phyloP scores from a whole-genome alignment of 1,140 invertebrate species.

The Dendrolimus kikuchii region DNA sequence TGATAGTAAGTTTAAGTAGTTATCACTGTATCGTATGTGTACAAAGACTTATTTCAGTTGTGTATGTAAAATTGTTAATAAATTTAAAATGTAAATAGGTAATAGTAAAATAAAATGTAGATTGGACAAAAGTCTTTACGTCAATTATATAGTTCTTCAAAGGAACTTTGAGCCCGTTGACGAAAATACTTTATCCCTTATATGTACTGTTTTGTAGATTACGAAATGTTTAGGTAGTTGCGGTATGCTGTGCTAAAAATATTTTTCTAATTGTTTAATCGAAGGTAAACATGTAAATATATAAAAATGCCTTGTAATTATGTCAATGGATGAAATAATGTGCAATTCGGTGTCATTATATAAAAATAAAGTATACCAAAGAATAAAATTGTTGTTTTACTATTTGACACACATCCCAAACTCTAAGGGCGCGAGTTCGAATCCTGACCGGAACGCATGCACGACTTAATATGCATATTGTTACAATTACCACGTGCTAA shows the following conservation, averaged over 20 bases:
- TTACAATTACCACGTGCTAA: too few relatives aligned
- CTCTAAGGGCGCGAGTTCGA: too few relatives aligned
- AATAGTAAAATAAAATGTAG: not conserved
- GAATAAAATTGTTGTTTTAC: conserved; percentile 7
- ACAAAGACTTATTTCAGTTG: too few relatives aligned
- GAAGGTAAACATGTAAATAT: conserved; percentile 8
- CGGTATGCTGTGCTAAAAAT: conserved; percentile 11
- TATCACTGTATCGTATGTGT: too few relatives aligned
- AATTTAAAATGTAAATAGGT: not conserved
- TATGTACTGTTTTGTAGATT: conserved; percentile 16
- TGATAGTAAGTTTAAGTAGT: too few relatives aligned
- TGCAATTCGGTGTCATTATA: conserved; percentile 41
- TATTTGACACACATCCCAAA: not conserved
- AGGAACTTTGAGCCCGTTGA: conserved; percentile 56
- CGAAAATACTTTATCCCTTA: conserved; percentile 41
- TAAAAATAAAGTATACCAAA: conserved; percentile 45
- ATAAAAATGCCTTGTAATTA: conserved; percentile 24
- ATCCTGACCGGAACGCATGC: too few relatives aligned
- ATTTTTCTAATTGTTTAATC: conserved; percentile 24
- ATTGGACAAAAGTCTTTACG: conserved; percentile 40
- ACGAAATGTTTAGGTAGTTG: conserved; percentile 12
- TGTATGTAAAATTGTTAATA: too few relatives aligned
- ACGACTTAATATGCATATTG: too few relatives aligned
- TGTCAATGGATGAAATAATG: conserved; percentile 26
- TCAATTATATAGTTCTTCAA: conserved; percentile 37